Conservation (phyloP, 2,113 vertebrate genomes). For the Dinomys branickii region DNA sequence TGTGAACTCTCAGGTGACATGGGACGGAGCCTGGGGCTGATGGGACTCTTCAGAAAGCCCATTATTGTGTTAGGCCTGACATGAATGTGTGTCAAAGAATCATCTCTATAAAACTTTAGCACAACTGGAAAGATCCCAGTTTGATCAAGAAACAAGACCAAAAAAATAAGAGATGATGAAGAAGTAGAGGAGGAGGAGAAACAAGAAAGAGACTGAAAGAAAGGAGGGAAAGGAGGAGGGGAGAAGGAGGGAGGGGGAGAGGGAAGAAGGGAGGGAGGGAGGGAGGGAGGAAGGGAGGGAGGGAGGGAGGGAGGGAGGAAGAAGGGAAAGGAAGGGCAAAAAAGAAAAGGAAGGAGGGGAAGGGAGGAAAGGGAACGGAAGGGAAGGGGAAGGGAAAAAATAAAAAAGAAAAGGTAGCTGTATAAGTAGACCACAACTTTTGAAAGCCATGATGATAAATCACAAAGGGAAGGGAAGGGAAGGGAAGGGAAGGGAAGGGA, state of each 20-base stretch:
- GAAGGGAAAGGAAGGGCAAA: too few species aligned
- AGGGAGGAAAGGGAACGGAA: accelerated
- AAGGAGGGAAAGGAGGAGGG: too few species aligned
- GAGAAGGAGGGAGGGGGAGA: accelerated
- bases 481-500: too few species aligned
- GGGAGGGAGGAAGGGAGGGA: not conserved
- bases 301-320: too few species aligned
- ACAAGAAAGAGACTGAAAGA: not conserved
- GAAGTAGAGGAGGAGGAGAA: too few species aligned
- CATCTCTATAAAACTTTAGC: not conserved
- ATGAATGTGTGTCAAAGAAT: not conserved
- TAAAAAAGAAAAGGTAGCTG: not conserved
- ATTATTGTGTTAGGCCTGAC: not conserved
- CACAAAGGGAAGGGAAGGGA: not conserved
- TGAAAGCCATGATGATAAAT: constrained; percentile 54
- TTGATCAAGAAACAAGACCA: not conserved
- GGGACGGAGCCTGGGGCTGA: not conserved
- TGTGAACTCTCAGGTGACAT: not conserved
- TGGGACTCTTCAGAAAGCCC: not conserved
- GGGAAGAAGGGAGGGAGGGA: not conserved
- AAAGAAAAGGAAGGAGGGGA: not conserved
- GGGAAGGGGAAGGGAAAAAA: not conserved
- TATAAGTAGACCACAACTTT: not conserved
- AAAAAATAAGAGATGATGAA: not conserved
- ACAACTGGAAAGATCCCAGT: not conserved